phyloP scores from a whole-genome alignment of 2,797 vertebrate species.

The Petrocephalus sullivani region DNA sequence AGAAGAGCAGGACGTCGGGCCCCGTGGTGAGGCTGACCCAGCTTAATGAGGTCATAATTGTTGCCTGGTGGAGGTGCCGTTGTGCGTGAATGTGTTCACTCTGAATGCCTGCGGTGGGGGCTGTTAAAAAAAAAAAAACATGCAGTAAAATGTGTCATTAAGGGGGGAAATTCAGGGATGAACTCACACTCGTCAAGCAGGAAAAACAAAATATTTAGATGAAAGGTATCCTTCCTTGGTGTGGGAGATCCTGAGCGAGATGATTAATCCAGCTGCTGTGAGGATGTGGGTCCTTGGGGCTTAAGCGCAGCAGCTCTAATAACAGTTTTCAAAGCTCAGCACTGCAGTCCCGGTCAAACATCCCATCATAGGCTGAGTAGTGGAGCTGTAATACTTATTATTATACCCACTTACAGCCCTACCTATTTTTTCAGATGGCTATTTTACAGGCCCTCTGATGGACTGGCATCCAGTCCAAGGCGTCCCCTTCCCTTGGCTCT shows the following conservation, averaged over 20 bases:
- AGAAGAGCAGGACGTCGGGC: background rate
- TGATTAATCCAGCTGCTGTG: background rate
- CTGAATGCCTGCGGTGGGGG: slow-evolving; percentile 26
- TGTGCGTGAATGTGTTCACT: slow-evolving; percentile 22
- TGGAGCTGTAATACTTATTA: background rate
- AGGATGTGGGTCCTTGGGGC: background rate
- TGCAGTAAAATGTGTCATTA: slow-evolving; percentile 26
- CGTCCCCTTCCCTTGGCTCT: background rate
- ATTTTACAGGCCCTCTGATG: background rate
- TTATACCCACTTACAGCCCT: background rate
- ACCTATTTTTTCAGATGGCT: background rate
- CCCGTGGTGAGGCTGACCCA: slow-evolving; percentile 17
- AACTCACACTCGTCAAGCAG: slow-evolving; percentile 13
- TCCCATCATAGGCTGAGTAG: background rate
- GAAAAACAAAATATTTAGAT: slow-evolving; percentile 14
- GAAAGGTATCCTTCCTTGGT: background rate
- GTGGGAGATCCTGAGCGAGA: background rate
- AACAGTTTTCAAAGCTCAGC: background rate
- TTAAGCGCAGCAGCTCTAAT: background rate
- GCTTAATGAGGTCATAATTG: slow-evolving; percentile 28
- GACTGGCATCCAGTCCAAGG: background rate
- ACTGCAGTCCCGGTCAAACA: background rate
- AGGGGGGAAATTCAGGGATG: slow-evolving; percentile 20
- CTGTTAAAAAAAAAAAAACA: slow-evolving; percentile 11
- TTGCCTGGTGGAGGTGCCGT: slow-evolving; percentile 28